Conservation (phyloP, 2,113 vertebrate genomes). For the Carollia perspicillata region DNA sequence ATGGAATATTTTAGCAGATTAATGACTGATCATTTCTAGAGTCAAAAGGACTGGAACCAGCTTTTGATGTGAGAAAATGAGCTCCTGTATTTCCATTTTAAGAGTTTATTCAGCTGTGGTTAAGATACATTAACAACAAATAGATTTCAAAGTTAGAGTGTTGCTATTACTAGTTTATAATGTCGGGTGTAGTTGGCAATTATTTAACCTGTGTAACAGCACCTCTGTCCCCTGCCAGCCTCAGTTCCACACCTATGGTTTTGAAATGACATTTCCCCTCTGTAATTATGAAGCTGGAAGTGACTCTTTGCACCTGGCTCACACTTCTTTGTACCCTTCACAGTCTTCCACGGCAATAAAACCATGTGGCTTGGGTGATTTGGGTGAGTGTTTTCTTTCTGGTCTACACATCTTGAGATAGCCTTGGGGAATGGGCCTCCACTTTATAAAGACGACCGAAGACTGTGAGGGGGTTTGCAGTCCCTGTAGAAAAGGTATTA, state of each 20-base stretch:
- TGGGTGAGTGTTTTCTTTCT: slow-evolving; percentile 31
- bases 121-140: slow-evolving; percentile 43
- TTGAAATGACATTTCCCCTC: background rate
- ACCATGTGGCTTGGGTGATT: background rate
- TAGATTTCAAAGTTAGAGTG: slow-evolving; percentile 62
- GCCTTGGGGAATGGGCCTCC: background rate
- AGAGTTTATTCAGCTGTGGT: slow-evolving; percentile 39
- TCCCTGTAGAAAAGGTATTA: slow-evolving; percentile 35
- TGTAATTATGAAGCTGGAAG: slow-evolving; percentile 1
- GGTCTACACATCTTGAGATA: background rate
- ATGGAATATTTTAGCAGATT: slow-evolving; percentile 84
- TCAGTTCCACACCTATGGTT: slow-evolving; percentile 51
- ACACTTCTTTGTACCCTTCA: slow-evolving; percentile 33
- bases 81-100: slow-evolving; percentile 50
- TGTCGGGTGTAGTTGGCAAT: background rate
- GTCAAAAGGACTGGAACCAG: slow-evolving; percentile 82
- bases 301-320: background rate
- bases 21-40: slow-evolving; percentile 85
- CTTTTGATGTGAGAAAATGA: slow-evolving; percentile 82
- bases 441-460: slow-evolving; percentile 2
- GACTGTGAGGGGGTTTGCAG: background rate
- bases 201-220: slow-evolving; percentile 14
- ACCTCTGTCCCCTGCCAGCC: background rate
- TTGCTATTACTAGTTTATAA: slow-evolving; percentile 58
- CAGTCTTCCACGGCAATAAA: slow-evolving; percentile 26